A percentile compares a stretch with the other conserved stretches of the same genome.
Evolutionary conservation across 2,888 invertebrate genomes (phyloP).

Genomic region (Andrena chrysosceles): DNA sequence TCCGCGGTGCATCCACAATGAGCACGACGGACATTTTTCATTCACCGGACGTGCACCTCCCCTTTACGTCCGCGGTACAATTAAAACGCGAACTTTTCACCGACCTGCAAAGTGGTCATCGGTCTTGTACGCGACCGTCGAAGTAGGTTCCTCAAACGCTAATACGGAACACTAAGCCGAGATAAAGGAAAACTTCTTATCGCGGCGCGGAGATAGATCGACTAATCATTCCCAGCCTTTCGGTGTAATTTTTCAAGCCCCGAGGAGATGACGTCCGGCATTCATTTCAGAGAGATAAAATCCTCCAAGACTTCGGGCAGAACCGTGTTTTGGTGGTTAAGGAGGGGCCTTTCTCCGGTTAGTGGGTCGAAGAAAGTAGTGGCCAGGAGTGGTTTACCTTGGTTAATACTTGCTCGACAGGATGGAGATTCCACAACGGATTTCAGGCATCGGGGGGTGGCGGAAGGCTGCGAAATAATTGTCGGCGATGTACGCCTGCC

Average conservation of each 20-base stretch:
- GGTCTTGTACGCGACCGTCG: slow-evolving; percentile 19
- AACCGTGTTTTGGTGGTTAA: slow-evolving; percentile 76
- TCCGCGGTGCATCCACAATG: slow-evolving; percentile 58
- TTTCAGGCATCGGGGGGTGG: background rate
- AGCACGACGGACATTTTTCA: slow-evolving; percentile 54
- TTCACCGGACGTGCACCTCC: slow-evolving; percentile 53
- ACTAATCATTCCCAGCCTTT: background rate
- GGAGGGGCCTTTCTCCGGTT: slow-evolving; percentile 81
- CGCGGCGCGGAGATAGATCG: background rate
- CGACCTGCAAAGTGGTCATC: slow-evolving; percentile 53
- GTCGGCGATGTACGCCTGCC: slow-evolving; percentile 21
- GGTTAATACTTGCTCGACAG: slow-evolving; percentile 79
- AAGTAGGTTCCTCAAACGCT: background rate
- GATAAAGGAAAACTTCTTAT: background rate
- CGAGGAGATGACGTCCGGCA: slow-evolving; percentile 9
- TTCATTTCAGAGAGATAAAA: slow-evolving; percentile 11
- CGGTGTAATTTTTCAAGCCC: background rate
- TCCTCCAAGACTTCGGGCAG: slow-evolving; percentile 48
- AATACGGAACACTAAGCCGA: background rate
- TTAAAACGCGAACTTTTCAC: slow-evolving; percentile 47
- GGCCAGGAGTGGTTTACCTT: slow-evolving; percentile 82
- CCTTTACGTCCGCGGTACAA: slow-evolving; percentile 45
- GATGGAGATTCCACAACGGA: slow-evolving; percentile 33
- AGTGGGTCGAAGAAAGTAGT: slow-evolving; percentile 84
- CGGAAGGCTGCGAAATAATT: slow-evolving; percentile 39